Evolutionary conservation across 2,797 vertebrate genomes (phyloP), one percentile per base, ranked within the genome.

Genomic region (Aeoliscus strigatus): DNA sequence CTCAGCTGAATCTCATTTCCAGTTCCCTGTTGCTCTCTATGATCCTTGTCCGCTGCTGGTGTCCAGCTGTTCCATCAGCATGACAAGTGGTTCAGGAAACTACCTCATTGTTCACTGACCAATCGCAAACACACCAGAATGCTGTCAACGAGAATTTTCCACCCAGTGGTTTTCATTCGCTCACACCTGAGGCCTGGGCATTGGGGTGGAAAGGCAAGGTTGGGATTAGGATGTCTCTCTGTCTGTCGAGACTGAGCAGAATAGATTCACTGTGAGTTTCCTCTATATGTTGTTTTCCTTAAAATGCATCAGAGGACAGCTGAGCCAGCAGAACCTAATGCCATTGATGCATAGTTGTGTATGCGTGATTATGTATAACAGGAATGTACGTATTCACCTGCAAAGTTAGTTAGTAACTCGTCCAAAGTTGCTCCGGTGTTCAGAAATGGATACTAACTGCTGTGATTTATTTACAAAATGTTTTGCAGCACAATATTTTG

Each of bases 51-150:
- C 73, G 69, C 57, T 74, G 65, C 71, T 63, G 66, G 52, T 60
- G 60, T 77, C 83, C 86, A 83, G 79, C 82, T 85, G 84, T 81
- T 84, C 66, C 76, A 73, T 84, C 77, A 64, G 78, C 76, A 79
- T 41, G 79, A 83, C 85, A 83, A 86, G 79, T 82, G 75, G 72
- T 78, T 84, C 61, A 68, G 79, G 79, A 79, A 79, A 75, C 75
- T 71, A 73, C 80, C 70, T 82, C 61, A 82, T 85, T 87, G 81
- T 81, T 87, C 80, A 85, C 65, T 82, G 80, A 84, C 82, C 83
- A 84, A 77, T 79, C 66, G 38, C 76, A 73, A 71, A 70, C 75
- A 74, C 76, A 82, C 83, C 81, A 79, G 77, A 81, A 70, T 59
- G 72, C 78, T 77, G 81, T 83, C 84, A 71, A 73, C 57, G 43